These are phyloP conservation scores for Gasterosteus nipponicus DNA, from an alignment of 2,113 vertebrate species.

Conservation along the genomic window DNA sequence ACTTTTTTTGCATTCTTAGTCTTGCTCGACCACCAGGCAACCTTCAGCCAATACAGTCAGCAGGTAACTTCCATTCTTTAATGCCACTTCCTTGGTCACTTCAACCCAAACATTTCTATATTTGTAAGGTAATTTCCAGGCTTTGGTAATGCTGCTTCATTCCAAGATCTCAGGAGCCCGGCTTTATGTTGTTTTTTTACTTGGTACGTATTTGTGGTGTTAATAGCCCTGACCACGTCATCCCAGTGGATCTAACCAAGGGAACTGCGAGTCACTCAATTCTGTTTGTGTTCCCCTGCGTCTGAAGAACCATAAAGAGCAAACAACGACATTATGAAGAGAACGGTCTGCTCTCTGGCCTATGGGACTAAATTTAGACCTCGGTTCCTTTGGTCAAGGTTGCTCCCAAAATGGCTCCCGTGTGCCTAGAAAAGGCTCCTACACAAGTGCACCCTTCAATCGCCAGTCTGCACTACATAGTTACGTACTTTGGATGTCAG, in stretches of 20 bases:
- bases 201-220: too few species aligned
- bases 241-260: background rate
- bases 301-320: background rate
- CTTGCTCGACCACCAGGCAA: background rate
- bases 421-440: background rate
- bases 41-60: background rate
- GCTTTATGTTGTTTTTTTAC: background rate
- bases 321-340: background rate
- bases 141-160: background rate
- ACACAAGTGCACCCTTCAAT: background rate
- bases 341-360: background rate
- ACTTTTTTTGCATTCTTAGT: too few species aligned
- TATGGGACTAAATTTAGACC: background rate
- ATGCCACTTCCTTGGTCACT: background rate
- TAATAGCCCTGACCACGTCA: too few species aligned
- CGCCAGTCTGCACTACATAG: background rate
- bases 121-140: background rate
- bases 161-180: too few species aligned
- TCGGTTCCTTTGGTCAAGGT: background rate
- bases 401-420: background rate
- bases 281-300: background rate
- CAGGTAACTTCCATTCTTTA: too few species aligned
- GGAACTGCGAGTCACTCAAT: background rate
- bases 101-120: too few species aligned
- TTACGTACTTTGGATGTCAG: background rate